Conservation (phyloP, 2,888 invertebrate species). For the Arge pagana region DNA sequence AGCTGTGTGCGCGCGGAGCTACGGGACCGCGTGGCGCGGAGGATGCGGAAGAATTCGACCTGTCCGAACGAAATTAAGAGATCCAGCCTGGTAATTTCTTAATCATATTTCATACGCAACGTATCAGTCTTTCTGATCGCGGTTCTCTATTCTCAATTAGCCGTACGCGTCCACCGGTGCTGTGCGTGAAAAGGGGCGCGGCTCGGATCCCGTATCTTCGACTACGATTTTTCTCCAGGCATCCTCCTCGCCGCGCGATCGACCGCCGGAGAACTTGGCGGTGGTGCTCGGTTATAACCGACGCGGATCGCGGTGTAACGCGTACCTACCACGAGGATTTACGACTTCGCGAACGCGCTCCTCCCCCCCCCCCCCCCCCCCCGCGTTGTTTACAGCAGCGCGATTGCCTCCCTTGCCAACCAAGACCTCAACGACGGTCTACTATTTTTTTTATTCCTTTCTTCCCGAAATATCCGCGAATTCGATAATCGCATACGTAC, state of each 20-base stretch:
- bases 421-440: too few species aligned
- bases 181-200: too few species aligned
- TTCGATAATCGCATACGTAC: too few species aligned
- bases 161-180: too few species aligned
- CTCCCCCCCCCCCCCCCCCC: constrained; percentile 13
- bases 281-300: not conserved
- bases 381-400: constrained; percentile 34
- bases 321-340: too few species aligned
- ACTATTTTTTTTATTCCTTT: too few species aligned
- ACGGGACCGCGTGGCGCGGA: not conserved
- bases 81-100: constrained; percentile 53
- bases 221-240: constrained; percentile 25
- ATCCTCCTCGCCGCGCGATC: constrained; percentile 28
- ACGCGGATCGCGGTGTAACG: not conserved
- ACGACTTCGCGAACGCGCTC: constrained; percentile 10
- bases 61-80: constrained; percentile 54
- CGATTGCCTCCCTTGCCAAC: constrained; percentile 29
- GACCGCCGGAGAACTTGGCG: constrained; percentile 5
- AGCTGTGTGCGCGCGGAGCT: constrained; percentile 5
- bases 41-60: constrained; percentile 36
- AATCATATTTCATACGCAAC: constrained; percentile 40
- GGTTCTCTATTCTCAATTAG: constrained; percentile 21
- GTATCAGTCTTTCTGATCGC: constrained; percentile 19
- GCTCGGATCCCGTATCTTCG: constrained; percentile 16
- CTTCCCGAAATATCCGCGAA: too few species aligned